Evolutionary conservation across 2,888 invertebrate species (phyloP), one percentile per base, ranked within the genome.

Genomic region (Clostera curtula): DNA sequence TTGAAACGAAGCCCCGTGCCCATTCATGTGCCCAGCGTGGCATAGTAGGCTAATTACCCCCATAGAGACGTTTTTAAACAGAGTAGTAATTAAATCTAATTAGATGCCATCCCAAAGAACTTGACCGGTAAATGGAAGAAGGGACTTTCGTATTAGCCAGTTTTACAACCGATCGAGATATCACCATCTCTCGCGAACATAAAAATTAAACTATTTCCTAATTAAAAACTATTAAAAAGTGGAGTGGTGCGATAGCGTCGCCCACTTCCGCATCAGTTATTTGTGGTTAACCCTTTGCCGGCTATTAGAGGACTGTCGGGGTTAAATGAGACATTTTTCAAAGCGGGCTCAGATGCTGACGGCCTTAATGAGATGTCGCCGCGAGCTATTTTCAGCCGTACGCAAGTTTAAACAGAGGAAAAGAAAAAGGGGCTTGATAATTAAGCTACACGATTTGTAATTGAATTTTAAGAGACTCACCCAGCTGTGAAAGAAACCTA

Each of bases 301-400:
- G 65, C 77, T 77, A 77, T 80, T 80, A 80, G 66, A 60, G 74
- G 76, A 73, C 65, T 53, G 68, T 58, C 46, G 69, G 80, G 82
- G 80, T 82, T 77, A 82, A 82, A 80, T 74, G 77, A 73, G 73
- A 80, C 75, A 80, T 83, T 79, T 77, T 70, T 83, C 82, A 83
- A 76, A 79, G 73, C 67, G 60, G 52, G 31, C 43, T 40, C 51
- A 44, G 63, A 59, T 65, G 64, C 67, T 75, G 77, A 76, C 77
- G 64, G 58, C 56, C 73, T 71, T 82, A 83, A 83, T 83, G 83
- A 82, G 76, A 77, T 76, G 79, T 79, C 75, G 71, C 68, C 69
- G 64, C 53, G 64, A 60, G 72, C 56, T 83, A 82, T 83, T 83
- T 80, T 76, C 68, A 74, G 80, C 61, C 43, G 50, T 53, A 63